Base-by-base conservation (phyloP, 2,888 invertebrate species). In the Antitype chi region DNA sequence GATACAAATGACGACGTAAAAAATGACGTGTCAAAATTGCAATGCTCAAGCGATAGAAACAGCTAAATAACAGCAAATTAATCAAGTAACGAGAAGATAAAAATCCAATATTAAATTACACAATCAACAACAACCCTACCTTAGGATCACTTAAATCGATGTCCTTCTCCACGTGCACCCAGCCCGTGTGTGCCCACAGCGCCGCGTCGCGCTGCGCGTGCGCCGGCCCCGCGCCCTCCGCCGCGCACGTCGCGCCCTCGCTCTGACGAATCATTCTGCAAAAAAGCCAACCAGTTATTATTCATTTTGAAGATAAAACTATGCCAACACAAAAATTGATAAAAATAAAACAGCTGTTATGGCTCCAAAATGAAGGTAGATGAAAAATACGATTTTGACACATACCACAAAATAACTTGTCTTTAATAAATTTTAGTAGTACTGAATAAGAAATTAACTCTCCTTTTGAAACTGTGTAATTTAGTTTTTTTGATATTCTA, bases 81-180 rank as follows among this genome's bases (percentile, higher is more conserved):
- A 49, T 49, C 15, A 49, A 15, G 15, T 13, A 47, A 47, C 15
- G 49, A 4, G 5, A 6, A 20, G 6, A 52, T 52, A 52, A 52
- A 49, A 52, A 6, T 6, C 49, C 49, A 20, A 52, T 52, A 52
- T 17, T 7, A 52, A 52, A 52, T 28, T 28, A 28, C 15, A 52
- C 7, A 38, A 38, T 55, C 1, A 47, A n/a, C 6, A 23, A 20
- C 8, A 11, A 20, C 7, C 74, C 86, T 94, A 98, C 98, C 97
- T 98, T 98, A 20, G 98, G 98, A 94, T 98, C 98, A 87, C 97
- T 98, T 90, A 98, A 97, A 94, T 98, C 98, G 82, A 98, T 98
- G 90, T 98, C 98, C 82, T 97, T 97, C 90, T 98, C 98, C 59
- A 98, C 98, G 91, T 98, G 98, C 80, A 98, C 97, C 98, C 98